Conservation (phyloP, 2,113 vertebrate genomes). For the Thinocorus orbignyianus region DNA sequence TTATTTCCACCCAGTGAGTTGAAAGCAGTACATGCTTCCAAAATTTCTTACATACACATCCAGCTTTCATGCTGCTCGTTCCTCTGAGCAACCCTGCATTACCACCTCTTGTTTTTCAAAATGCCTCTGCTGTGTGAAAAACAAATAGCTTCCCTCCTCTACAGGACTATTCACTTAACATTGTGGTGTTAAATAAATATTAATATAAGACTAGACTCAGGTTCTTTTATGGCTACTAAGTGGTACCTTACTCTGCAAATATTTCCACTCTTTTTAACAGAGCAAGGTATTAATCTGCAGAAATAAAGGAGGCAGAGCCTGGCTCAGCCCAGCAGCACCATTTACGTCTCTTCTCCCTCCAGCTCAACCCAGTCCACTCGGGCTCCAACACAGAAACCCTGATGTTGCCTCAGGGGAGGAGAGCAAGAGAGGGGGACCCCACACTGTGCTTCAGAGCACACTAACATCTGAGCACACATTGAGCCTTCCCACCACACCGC, state of each 20-base stretch:
- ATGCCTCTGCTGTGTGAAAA: slow-evolving; percentile 46
- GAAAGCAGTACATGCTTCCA: background rate
- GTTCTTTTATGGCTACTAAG: background rate
- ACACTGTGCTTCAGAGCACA: fast-evolving
- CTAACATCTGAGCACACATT: background rate
- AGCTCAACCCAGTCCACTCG: background rate
- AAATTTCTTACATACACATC: background rate
- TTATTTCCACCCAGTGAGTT: slow-evolving; percentile 10
- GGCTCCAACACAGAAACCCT: background rate
- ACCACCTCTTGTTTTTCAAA: slow-evolving; percentile 36
- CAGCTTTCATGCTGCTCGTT: background rate
- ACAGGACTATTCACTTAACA: background rate
- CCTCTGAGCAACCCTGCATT: background rate
- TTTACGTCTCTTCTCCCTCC: background rate
- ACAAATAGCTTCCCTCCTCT: slow-evolving; percentile 39
- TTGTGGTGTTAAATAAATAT: slow-evolving; percentile 38
- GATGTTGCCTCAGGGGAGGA: background rate
- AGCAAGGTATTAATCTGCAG: background rate
- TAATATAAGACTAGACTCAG: slow-evolving; percentile 6
- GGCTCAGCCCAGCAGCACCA: background rate
- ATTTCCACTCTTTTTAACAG: background rate
- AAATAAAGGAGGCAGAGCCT: background rate
- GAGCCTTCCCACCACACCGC: background rate
- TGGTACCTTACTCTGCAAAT: slow-evolving; percentile 36
- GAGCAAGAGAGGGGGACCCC: background rate